Evolutionary conservation across 2,888 invertebrate species (phyloP), one percentile per base, ranked within the genome.

Genomic region (Drosophila buzzatii): DNA sequence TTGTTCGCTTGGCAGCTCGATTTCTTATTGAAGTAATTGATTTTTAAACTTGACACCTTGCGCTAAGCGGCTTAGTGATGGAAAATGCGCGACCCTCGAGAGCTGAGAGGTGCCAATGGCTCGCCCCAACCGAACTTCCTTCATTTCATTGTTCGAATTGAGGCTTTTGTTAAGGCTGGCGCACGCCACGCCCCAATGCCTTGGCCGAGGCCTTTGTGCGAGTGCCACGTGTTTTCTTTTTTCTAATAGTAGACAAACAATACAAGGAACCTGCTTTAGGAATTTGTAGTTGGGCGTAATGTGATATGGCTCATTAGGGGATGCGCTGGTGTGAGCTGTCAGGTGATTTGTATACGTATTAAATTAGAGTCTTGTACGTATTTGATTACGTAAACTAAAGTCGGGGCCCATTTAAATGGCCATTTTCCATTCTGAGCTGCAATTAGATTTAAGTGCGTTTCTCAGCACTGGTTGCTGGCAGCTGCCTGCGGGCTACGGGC

Each of bases 11-110:
- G 39, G 61, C 14, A n/a, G 51, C 27, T 35, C 58, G 61, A 61
- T 66, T 73, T 81, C 69, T 56, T 75, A 73, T 76, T 73, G 56
- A 76, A 85, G 83, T 87, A 87, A 87, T 89, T 89, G 87, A 89
- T 89, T 87, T 87, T 82, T 82, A 82, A 89, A 87, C 87, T 82
- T 87, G 87, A 89, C 87, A 87, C 87, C 85, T 89, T 80, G 71
- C 67, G 72, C 68, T 87, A 87, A 87, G 89, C 83, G 70, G 88
- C 80, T 87, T 87, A 85, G 60, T 44, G 70, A 55, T 65, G 71
- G 51, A 60, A 71, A 79, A 68, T 60, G 67, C 75, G 78, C 73
- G 73, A 86, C 79, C 75, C 79, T 59, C 53, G 70, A 65, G 52
- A 59, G 47, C 33, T 41, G 44, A 18, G 33, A 33, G 31, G 6